Percentiles rank a stretch among this genome's conserved stretches.
Conservation (phyloP, 2,797 vertebrate genomes). For the Adelosebastes latens region DNA sequence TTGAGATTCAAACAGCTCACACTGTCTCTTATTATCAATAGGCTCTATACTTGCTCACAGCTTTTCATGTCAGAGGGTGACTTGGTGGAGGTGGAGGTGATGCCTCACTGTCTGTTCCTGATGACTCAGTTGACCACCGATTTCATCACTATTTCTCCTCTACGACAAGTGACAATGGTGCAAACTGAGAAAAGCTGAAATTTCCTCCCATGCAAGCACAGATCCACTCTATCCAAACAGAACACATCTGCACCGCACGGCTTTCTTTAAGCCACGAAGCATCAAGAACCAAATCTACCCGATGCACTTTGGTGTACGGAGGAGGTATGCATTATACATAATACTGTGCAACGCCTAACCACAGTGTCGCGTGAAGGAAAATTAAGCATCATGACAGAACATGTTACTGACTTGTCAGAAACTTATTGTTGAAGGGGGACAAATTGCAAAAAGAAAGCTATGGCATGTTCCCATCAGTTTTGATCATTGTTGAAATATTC, state of each 20-base stretch:
- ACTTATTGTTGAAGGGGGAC: slow-evolving; percentile 50
- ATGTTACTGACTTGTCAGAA: slow-evolving; percentile 57
- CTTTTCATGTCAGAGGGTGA: slow-evolving; percentile 10
- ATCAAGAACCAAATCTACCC: background rate
- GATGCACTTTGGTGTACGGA: background rate
- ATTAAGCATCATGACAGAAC: slow-evolving; percentile 17
- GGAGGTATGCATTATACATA: slow-evolving; percentile 1
- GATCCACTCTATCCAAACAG: background rate
- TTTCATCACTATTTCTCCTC: slow-evolving; percentile 47
- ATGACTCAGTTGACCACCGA: slow-evolving; percentile 32
- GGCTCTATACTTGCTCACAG: slow-evolving; percentile 12
- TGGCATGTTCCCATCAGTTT: slow-evolving; percentile 75
- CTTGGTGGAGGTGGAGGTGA: background rate
- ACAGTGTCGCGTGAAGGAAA: slow-evolving; percentile 5
- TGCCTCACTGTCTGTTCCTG: slow-evolving; percentile 12
- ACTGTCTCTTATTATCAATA: background rate
- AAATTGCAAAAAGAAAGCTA: slow-evolving; percentile 20
- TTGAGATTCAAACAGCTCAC: slow-evolving; percentile 10
- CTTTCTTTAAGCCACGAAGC: background rate
- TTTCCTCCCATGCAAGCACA: slow-evolving; percentile 10
- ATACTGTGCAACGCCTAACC: background rate
- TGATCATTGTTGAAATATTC: slow-evolving; percentile 86
- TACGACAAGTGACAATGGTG: slow-evolving; percentile 35
- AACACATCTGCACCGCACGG: background rate
- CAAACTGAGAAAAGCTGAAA: background rate